These are phyloP conservation scores for Leptopilina syphax DNA, from an alignment of 2,888 invertebrate species.

Conservation along the genomic window DNA sequence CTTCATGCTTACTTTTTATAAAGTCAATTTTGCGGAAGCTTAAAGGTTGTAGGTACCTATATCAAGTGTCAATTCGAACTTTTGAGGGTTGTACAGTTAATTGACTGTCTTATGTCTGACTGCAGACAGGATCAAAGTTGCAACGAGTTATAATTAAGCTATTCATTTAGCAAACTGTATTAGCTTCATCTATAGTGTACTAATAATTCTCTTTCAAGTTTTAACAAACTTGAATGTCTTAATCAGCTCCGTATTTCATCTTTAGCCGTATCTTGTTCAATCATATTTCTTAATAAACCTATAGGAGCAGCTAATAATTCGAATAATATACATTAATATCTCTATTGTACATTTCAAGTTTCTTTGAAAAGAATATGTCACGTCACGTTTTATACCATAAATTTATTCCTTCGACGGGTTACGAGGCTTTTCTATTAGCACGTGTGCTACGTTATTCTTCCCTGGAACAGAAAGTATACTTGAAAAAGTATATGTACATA, in stretches of 20 bases:
- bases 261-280: too few species aligned
- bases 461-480: constrained; percentile 22
- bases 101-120: constrained; percentile 58
- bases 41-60: too few species aligned
- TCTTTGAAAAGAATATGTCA: too few species aligned
- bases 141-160: constrained; percentile 64
- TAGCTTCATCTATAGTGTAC: constrained; percentile 53
- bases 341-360: too few species aligned
- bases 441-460: constrained; percentile 52
- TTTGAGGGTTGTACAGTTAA: constrained; percentile 46
- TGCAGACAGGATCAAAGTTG: constrained; percentile 60
- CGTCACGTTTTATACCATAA: constrained; percentile 32
- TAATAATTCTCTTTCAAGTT: constrained; percentile 65
- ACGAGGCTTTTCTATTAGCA: constrained; percentile 75
- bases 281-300: too few species aligned
- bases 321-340: too few species aligned
- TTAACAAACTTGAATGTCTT: constrained; percentile 64
- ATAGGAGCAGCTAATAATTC: too few species aligned
- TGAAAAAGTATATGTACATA: background rate
- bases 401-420: constrained; percentile 61
- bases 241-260: constrained; percentile 11
- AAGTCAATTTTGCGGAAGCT: too few species aligned
- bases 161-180: constrained; percentile 63
- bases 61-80: background rate
- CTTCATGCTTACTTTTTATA: too few species aligned